Evolutionary conservation across 2,797 vertebrate species (phyloP).

Genomic region (Thalassophryne amazonica): DNA sequence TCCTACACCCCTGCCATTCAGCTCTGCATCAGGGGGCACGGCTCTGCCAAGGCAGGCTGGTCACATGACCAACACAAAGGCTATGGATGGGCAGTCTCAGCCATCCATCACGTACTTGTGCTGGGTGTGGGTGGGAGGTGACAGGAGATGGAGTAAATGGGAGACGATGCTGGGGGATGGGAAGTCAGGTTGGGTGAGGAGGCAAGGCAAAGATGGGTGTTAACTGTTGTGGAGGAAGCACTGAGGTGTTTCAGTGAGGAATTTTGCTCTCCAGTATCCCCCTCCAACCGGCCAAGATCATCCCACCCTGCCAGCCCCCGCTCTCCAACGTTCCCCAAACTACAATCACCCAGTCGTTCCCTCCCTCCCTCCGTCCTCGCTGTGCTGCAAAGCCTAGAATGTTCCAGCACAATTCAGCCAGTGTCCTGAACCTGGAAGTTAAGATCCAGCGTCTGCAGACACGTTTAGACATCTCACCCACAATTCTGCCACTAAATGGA

Average conservation of each 20-base stretch:
- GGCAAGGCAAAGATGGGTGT: slow-evolving; percentile 57
- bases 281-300: slow-evolving; percentile 27
- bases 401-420: slow-evolving; percentile 72
- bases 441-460: slow-evolving; percentile 12
- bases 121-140: slow-evolving; percentile 61
- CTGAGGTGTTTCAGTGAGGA: slow-evolving; percentile 79
- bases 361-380: slow-evolving; percentile 45
- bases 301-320: slow-evolving; percentile 55
- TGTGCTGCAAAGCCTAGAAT: slow-evolving; percentile 76
- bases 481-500: background rate
- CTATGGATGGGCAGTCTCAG: slow-evolving; percentile 75
- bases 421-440: slow-evolving; percentile 66
- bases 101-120: slow-evolving; percentile 73
- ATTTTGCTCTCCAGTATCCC: slow-evolving; percentile 72
- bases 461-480: background rate
- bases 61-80: slow-evolving; percentile 81
- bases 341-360: slow-evolving; percentile 64
- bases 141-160: slow-evolving; percentile 28
- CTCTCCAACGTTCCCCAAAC: slow-evolving; percentile 57
- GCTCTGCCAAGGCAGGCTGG: slow-evolving; percentile 72
- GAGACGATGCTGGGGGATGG: slow-evolving; percentile 74
- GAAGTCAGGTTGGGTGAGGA: slow-evolving; percentile 57
- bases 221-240: slow-evolving; percentile 74
- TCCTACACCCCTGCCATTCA: slow-evolving; percentile 62
- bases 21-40: slow-evolving; percentile 78